These are phyloP conservation scores for Hirundichthys speculiger DNA, from an alignment of 2,113 vertebrate species.

Conservation along the genomic window DNA sequence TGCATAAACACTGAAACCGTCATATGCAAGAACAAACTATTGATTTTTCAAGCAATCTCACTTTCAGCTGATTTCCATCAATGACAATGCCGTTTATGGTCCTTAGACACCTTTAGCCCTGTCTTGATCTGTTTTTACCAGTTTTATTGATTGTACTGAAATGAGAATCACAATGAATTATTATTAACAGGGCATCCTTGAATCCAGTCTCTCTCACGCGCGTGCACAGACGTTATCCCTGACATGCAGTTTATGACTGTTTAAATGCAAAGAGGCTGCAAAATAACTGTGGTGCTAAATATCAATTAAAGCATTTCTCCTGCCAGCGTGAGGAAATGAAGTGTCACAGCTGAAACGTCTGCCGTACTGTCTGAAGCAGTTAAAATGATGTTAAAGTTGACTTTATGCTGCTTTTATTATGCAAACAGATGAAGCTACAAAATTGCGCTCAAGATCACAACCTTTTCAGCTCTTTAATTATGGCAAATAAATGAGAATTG, in stretches of 20 bases:
- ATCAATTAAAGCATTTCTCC: constrained; percentile 27
- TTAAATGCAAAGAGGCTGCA: constrained; percentile 24
- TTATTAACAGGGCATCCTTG: constrained; percentile 42
- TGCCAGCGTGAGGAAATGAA: constrained; percentile 6
- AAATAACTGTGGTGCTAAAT: constrained; percentile 32
- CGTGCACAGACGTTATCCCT: not conserved
- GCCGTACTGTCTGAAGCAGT: not conserved
- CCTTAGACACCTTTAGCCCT: constrained; percentile 44
- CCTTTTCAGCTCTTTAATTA: constrained; percentile 18
- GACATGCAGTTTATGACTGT: not conserved
- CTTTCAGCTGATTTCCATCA: constrained; percentile 51
- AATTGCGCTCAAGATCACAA: constrained; percentile 1
- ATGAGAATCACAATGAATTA: constrained; percentile 30
- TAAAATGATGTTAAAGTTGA: constrained; percentile 27
- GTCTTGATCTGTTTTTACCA: constrained; percentile 26
- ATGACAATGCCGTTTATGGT: constrained; percentile 41
- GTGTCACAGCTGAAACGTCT: not conserved
- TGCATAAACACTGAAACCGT: constrained; percentile 19
- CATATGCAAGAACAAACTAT: constrained; percentile 40
- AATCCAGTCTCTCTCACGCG: not conserved
- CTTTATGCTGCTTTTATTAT: constrained; percentile 29
- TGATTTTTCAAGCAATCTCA: constrained; percentile 40
- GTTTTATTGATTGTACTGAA: constrained; percentile 42
- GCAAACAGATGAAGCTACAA: constrained; percentile 20
- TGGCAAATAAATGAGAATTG: constrained; percentile 1